phyloP scores from a whole-genome alignment of 2,888 invertebrate genomes.

The Drosophila falleni region DNA sequence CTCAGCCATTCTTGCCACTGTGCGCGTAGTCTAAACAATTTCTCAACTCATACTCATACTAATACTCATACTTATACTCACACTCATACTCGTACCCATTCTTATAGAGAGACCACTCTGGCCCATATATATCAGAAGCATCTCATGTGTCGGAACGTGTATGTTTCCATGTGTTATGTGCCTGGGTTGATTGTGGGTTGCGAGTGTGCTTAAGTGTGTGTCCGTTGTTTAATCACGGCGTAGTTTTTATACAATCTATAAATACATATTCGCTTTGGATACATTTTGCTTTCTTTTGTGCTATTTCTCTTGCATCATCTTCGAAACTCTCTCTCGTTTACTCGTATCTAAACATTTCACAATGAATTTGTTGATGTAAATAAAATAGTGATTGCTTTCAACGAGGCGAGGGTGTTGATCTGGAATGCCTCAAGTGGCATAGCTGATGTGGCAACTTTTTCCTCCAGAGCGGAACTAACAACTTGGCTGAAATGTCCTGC shows the following conservation, averaged over 20 bases:
- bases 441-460: slow-evolving; percentile 13
- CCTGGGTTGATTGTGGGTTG: slow-evolving; percentile 12
- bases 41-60: not conserved
- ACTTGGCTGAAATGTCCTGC: slow-evolving; percentile 18
- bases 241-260: slow-evolving; percentile 46
- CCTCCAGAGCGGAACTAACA: not conserved
- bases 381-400: slow-evolving; percentile 31
- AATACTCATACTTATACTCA: too few species aligned
- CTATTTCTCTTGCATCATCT: slow-evolving; percentile 61
- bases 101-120: not conserved
- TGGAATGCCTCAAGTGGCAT: slow-evolving; percentile 41
- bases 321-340: slow-evolving; percentile 57
- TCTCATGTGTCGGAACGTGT: slow-evolving; percentile 14
- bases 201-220: slow-evolving; percentile 59
- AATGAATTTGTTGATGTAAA: slow-evolving; percentile 52
- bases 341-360: slow-evolving; percentile 58
- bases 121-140: slow-evolving; percentile 8
- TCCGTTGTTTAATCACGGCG: slow-evolving; percentile 68
- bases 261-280: slow-evolving; percentile 53
- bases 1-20: not conserved
- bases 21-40: slow-evolving; percentile 10
- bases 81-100: too few species aligned
- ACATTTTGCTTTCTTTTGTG: slow-evolving; percentile 42
- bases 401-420: slow-evolving; percentile 20
- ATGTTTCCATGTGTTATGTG: slow-evolving; percentile 26